phyloP scores from a whole-genome alignment of 2,113 vertebrate species.

The Equus przewalskii region DNA sequence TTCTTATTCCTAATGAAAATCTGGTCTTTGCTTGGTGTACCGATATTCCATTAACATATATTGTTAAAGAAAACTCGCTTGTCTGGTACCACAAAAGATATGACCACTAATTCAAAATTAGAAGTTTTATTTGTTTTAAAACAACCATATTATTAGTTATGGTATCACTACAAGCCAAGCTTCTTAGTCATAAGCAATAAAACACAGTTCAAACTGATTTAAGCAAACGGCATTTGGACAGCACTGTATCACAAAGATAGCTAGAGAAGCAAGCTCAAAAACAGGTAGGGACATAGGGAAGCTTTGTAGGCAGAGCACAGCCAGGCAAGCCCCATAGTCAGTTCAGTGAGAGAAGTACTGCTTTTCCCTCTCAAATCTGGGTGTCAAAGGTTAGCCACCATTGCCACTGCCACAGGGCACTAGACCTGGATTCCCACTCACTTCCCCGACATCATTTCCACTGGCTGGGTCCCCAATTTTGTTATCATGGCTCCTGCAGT shows the following conservation, averaged over 20 bases:
- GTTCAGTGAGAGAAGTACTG: not conserved
- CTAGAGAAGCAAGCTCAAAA: not conserved
- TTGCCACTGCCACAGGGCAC: not conserved
- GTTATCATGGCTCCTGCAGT: not conserved
- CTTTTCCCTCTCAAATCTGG: not conserved
- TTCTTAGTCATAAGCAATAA: not conserved
- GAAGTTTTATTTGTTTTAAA: not conserved
- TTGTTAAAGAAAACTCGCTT: not conserved
- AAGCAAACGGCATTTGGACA: not conserved
- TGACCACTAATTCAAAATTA: not conserved
- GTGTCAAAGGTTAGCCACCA: not conserved
- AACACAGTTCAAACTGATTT: not conserved
- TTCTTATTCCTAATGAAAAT: not conserved
- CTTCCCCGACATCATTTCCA: not conserved
- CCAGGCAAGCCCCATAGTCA: not conserved
- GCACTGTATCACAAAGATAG: not conserved
- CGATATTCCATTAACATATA: not conserved
- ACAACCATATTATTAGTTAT: not conserved
- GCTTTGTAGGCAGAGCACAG: not conserved
- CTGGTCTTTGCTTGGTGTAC: not conserved
- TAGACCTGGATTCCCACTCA: not conserved
- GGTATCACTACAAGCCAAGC: not conserved
- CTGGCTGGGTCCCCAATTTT: not conserved
- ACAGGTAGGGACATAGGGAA: not conserved
- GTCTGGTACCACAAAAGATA: not conserved